Conservation (phyloP, 2,113 vertebrate species). For the Cyanoderma ruficeps region DNA sequence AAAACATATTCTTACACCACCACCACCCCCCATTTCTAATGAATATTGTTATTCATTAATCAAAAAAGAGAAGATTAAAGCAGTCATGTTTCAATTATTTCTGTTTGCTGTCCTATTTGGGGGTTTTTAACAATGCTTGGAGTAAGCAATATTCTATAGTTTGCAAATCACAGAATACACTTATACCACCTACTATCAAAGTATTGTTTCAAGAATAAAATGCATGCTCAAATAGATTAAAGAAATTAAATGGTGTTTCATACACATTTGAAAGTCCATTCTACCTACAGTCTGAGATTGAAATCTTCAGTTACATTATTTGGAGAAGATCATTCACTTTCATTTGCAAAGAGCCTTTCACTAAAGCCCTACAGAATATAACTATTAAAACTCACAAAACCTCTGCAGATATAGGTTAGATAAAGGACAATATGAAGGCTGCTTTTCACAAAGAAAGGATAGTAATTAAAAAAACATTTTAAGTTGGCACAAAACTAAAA, state of each 20-base stretch:
- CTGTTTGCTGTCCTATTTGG: neutral
- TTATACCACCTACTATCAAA: neutral
- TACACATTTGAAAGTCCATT: neutral
- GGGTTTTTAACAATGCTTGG: neutral
- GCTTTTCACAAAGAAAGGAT: neutral
- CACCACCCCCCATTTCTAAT: neutral
- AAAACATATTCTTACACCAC: neutral
- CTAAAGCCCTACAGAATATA: neutral
- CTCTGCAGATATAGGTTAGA: neutral
- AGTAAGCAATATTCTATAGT: neutral
- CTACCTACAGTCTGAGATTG: neutral
- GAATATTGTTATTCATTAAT: neutral
- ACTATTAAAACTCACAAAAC: neutral
- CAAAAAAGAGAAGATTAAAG: neutral
- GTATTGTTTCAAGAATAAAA: neutral
- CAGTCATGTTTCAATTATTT: neutral
- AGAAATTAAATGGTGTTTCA: neutral
- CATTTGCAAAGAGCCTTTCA: conserved; percentile 9
- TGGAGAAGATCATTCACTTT: neutral
- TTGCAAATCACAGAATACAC: neutral
- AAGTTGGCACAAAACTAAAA: neutral
- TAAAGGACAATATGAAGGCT: neutral
- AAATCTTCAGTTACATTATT: neutral
- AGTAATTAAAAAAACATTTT: neutral
- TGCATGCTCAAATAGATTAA: neutral